Evolutionary conservation across 2,888 invertebrate species (phyloP).

Genomic region (Heteromurus nitidus): DNA sequence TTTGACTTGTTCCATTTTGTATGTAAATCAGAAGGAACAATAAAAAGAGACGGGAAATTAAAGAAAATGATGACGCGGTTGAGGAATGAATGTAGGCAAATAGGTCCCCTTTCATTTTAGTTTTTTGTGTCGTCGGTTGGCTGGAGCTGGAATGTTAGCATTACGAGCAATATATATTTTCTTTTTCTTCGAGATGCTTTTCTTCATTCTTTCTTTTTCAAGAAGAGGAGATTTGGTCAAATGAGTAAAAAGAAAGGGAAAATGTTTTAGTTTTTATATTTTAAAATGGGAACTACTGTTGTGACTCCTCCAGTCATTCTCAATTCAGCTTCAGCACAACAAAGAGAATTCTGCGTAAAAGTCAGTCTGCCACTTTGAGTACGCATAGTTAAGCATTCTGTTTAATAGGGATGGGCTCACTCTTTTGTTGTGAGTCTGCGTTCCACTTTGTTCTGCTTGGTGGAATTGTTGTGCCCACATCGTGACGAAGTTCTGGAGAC

Average conservation of each 20-base stretch:
- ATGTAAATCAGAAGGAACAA: slow-evolving; percentile 11
- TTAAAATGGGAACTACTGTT: too few species aligned
- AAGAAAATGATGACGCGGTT: background rate
- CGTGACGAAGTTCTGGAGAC: too few species aligned
- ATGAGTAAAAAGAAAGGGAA: slow-evolving; percentile 48
- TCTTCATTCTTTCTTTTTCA: background rate
- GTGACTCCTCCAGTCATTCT: too few species aligned
- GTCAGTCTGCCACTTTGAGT: too few species aligned
- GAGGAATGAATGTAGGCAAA: slow-evolving; percentile 15
- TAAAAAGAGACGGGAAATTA: slow-evolving; percentile 7
- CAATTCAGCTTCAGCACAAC: too few species aligned
- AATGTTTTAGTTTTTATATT: background rate
- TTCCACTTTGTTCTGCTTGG: background rate
- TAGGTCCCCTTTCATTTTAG: background rate
- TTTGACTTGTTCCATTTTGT: background rate
- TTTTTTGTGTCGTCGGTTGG: background rate
- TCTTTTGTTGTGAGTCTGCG: background rate
- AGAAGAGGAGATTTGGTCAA: slow-evolving; percentile 54
- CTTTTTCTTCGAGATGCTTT: background rate
- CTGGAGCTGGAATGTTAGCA: background rate
- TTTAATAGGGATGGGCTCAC: too few species aligned
- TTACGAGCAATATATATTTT: too few species aligned
- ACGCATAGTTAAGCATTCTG: too few species aligned
- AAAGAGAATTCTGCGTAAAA: too few species aligned
- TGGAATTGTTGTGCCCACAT: background rate